Base-by-base conservation (phyloP, 2,888 invertebrate genomes). In the Panopea generosa region DNA sequence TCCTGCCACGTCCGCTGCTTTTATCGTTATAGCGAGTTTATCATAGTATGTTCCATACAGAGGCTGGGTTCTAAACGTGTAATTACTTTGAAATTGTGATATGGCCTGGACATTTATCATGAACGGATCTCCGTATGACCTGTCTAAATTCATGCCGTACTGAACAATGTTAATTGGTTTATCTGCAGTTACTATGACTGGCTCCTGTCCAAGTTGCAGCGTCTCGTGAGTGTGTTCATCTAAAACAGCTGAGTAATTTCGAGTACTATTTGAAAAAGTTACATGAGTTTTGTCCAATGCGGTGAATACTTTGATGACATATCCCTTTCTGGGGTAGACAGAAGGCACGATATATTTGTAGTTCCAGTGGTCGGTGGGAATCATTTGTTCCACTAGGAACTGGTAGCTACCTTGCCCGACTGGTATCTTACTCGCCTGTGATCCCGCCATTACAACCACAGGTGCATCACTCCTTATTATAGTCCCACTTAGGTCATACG, bases 401-500 rank as follows among this genome's bases (percentile, higher is more conserved):
- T 57, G 38, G 14, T 38, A 9, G 14, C 38, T 24, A 18, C 40
- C 40, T 29, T 18, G 16, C 3, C 20, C 16, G 6, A 20, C 16
- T 6, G 57, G 57, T 14, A 57, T 38, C 24, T 57, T 3, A 7
- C 20, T 22, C 2, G n/a, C 2, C 14, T 16, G n/a, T 18, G 33
- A 18, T n/a, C 57, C 57, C 20, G 57, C 3, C 20, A 57, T 38
- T 18, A 38, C 57, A 20, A 40, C 38, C 16, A 57, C 57, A 2
- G 57, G 57, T 18, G 33, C 38, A 18, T 57, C 22, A 22, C 57
- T 57, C 1, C 38, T 57, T 20, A 57, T 18, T 9, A 57, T 16
- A 14, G 57, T 9, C 1, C 57, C 57, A 18, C 40, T 40, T 18
- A 57, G 20, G 20, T 57, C 57, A 7, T 9, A 20, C 9, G 40